Base-by-base conservation (phyloP, 2,113 vertebrate species). In the Gadus chalcogrammus region DNA sequence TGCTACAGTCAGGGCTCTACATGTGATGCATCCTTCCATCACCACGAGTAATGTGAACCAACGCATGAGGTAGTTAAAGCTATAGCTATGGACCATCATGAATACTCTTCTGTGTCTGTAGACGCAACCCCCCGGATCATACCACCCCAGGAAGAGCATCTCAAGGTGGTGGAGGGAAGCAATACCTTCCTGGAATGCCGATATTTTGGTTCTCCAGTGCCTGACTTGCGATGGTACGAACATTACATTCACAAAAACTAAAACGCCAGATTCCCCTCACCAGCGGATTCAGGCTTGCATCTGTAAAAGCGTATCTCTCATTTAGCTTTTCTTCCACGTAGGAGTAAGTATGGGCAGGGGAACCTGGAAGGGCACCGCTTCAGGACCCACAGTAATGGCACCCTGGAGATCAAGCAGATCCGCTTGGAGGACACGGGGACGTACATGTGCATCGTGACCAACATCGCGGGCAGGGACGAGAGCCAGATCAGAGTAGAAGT, bases 341-440 rank as follows among this genome's bases (percentile, higher is more conserved):
- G 97, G 97, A 96, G 97, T 90, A 99, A 95, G 92, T 95, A 95
- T 1, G 97, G 95, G 72, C 93, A 96, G 69, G 96, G 95, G 69
- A 93, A 91, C 11, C 89, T 97, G 74, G 94, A 96, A 2, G 95
- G 95, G 68, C 94, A 91, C n/a, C 95, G 94, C 80, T 97, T 96
- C 89, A 93, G 87, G 20, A 91, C 93, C 0, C 87, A 94, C 0
- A 88, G 91, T 73, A 99, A 99, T 0, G 97, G 97, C 16, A 99
- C 95, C 27, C 76, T 99, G 79, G 95, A 98, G 85, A 95, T 99
- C 65, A 90, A 82, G 67, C 92, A 88, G 72, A 93, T 93, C 53
- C 91, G 84, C 52, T 88, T 94, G 5, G 94, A 96, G 56, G 97
- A 99, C 84, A 94, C 98, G 78, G 97, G 97, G 15, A 94, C 93